Evolutionary conservation across 2,113 vertebrate species (phyloP), one percentile per base, ranked within the genome.

Genomic region (Falco punctatus): DNA sequence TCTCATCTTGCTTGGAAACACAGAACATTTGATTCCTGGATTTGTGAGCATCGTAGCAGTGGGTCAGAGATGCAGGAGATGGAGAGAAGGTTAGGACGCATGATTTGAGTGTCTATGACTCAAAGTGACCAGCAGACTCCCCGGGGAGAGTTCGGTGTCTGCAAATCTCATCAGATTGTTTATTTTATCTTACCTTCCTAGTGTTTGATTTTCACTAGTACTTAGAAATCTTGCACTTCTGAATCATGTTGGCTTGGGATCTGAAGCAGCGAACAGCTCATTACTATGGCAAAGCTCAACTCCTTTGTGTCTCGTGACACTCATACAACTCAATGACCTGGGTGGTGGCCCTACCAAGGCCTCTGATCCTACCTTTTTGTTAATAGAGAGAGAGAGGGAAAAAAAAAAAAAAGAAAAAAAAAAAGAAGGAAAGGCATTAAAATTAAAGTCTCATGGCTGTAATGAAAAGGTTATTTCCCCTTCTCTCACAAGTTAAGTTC

Each of bases 391-490:
- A 54, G 20, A 6, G 33, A 86, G 70, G 86, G 35, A 26, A 67
- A 40, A 61, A 12, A 33, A 20, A 35, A 5, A 8, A 7, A 3
- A 9, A 42, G 61, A 32, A 62, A 10, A 51, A 72, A 5, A 8
- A 7, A 3, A 9, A 42, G 61, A 32, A 62, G 10, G 46, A 72
- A 94, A 85, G 85, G 28, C 90, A 94, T 97, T 94, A 94, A 95
- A 95, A 97, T 95, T 89, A 62, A 49, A 83, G 84, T 74, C 90
- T 91, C n/a, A 33, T 55, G 95, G 84, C 96, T 84, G 38, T 96
- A 75, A 84, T 54, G 87, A 88, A 95, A 94, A 96, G 96, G 94
- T 97, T 95, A 96, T 97, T 95, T 95, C 85, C 79, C 71, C 52
- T 92, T 95, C 49, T 82, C 88, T 92, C 15, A 9, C 94, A 74